Evolutionary conservation across 2,888 invertebrate species (phyloP).

Genomic region (Drosophila subsilvestris): DNA sequence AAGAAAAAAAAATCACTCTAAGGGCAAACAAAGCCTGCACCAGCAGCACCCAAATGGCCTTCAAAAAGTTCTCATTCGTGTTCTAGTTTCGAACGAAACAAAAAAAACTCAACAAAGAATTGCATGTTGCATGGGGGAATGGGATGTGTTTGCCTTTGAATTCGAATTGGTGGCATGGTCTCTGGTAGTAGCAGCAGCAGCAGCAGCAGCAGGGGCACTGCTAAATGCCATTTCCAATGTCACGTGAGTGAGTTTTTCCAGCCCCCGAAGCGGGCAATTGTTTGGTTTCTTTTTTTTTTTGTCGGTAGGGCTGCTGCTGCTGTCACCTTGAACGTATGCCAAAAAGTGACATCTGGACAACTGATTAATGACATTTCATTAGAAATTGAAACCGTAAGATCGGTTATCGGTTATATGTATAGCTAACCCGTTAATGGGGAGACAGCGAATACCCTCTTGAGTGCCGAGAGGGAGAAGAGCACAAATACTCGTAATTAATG

Average conservation of each 20-base stretch:
- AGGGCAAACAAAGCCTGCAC: constrained; percentile 48
- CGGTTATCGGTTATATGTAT: constrained; percentile 19
- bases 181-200: not conserved
- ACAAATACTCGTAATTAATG: constrained; percentile 28
- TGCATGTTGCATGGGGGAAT: constrained; percentile 50
- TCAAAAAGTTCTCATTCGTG: constrained; percentile 81
- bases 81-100: constrained; percentile 76
- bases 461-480: constrained; percentile 33
- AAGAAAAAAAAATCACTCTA: constrained; percentile 48
- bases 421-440: constrained; percentile 47
- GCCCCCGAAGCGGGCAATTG: constrained; percentile 49
- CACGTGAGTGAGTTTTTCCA: constrained; percentile 42
- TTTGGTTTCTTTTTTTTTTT: constrained; percentile 34
- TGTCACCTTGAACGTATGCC: constrained; percentile 76
- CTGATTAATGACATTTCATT: constrained; percentile 80
- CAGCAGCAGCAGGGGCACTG: constrained; percentile 34
- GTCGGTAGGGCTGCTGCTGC: constrained; percentile 40
- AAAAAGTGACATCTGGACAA: constrained; percentile 62
- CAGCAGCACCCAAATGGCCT: constrained; percentile 35
- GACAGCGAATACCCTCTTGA: constrained; percentile 43
- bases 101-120: constrained; percentile 43
- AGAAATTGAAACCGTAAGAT: constrained; percentile 38
- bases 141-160: constrained; percentile 41
- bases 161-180: constrained; percentile 34
- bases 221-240: constrained; percentile 66